Conservation (phyloP, 1,140 invertebrate genomes). For the Apis laboriosa region DNA sequence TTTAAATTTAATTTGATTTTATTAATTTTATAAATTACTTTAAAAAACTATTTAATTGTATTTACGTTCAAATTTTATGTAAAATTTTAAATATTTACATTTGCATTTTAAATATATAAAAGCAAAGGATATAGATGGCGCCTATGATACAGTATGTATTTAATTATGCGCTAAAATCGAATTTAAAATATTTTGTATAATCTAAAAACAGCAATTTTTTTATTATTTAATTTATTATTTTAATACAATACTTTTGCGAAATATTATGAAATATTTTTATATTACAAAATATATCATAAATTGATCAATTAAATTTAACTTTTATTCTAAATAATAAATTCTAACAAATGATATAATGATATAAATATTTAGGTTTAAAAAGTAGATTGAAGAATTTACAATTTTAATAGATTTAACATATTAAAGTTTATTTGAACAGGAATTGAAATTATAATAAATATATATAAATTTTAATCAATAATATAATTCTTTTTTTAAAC, state of each 20-base stretch:
- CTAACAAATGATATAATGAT: too few relatives aligned
- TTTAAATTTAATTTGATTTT: neutral
- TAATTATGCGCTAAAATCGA: constrained; percentile 15
- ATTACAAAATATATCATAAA: too few relatives aligned
- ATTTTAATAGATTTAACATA: neutral
- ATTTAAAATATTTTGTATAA: constrained; percentile 10
- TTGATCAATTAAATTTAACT: too few relatives aligned
- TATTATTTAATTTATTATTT: too few relatives aligned
- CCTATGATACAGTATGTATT: neutral
- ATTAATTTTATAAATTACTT: neutral
- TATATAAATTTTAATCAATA: neutral
- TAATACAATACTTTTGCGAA: too few relatives aligned
- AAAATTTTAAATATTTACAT: neutral
- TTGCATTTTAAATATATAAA: constrained; percentile 14
- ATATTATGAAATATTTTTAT: too few relatives aligned
- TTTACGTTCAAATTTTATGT: neutral
- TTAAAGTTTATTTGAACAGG: neutral
- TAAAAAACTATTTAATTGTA: neutral
- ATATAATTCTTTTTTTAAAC: neutral
- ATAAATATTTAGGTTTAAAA: neutral
- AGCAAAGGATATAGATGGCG: constrained; percentile 27
- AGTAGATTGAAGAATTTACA: neutral
- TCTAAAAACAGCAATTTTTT: neutral
- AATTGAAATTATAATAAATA: neutral
- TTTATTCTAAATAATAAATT: too few relatives aligned